These are phyloP conservation scores for Chloropsis cyanopogon DNA, from an alignment of 2,113 vertebrate genomes.

Conservation along the genomic window DNA sequence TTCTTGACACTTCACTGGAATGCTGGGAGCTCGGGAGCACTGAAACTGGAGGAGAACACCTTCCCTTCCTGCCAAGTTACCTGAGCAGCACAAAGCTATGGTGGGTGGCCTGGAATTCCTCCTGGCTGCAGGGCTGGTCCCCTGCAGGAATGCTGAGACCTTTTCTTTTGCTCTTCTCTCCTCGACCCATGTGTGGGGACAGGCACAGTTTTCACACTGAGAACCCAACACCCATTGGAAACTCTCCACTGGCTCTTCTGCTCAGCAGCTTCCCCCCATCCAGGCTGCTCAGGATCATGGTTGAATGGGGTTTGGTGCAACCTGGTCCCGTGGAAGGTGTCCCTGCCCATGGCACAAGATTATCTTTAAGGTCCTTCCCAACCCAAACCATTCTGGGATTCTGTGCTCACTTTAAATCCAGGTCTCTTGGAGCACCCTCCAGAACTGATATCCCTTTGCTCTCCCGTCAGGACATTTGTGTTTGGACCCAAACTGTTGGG, in stretches of 20 bases:
- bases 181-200: not conserved
- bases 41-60: constrained; percentile 8
- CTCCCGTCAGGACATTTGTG: not conserved
- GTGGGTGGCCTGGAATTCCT: not conserved
- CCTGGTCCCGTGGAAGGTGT: not conserved
- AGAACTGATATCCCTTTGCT: not conserved
- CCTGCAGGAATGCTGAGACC: not conserved
- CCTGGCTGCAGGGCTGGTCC: not conserved
- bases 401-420: not conserved
- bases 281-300: not conserved
- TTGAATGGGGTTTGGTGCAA: not conserved
- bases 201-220: not conserved
- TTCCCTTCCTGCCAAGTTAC: not conserved
- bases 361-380: not conserved
- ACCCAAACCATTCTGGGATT: not conserved
- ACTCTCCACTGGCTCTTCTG: not conserved
- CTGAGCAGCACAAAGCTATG: not conserved
- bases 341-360: not conserved
- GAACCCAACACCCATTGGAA: not conserved
- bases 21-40: not conserved
- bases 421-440: not conserved
- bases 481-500: not conserved
- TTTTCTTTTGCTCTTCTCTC: not conserved
- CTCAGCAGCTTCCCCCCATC: not conserved
- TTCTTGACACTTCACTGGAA: not conserved